Base-by-base conservation (phyloP, 2,113 vertebrate genomes). In the Percopsis transmontana region DNA sequence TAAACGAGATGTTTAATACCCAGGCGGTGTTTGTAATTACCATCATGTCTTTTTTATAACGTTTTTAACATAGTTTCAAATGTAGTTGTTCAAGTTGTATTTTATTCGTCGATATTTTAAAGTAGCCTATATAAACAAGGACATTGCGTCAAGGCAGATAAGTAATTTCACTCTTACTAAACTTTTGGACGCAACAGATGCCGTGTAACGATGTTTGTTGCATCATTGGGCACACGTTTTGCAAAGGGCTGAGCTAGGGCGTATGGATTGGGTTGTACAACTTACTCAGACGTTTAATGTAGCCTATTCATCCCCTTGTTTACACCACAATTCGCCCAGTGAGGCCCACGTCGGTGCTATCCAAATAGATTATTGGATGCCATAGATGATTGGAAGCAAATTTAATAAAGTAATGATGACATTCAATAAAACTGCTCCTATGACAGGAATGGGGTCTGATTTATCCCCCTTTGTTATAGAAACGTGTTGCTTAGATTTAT, bases 261-360 rank as follows among this genome's bases (percentile, higher is more conserved):
- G 27, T 33, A 33, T 33, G 8, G 80, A 58, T 79, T n/a, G n/a
- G 77, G 72, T 59, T 60, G 42, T 67, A 82, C 82, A 76, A 76
- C 79, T 85, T 83, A 82, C 76, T 48, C 47, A 48, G 18, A n/a
- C 47, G 16, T 48, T 51, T 51, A 51, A 51, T n/a, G 5, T 33
- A n/a, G n/a, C n/a, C n/a, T n/a, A 33, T 33, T 33, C 27, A 7
- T 33, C 27, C 27, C 33, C n/a, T 10, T 42, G 38, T 65, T 66
- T 85, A 78, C 79, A 81, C 68, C 77, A 69, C 76, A 86, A 72
- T 73, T 84, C 82, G 80, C 86, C 87, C 80, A 82, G 67, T 68
- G 69, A 78, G 81, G 84, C 81, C 86, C 80, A 84, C 62, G 61
- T 67, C 74, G 74, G 48, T 23, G 74, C 68, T 38, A 54, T 77